Evolutionary conservation across 2,888 invertebrate genomes (phyloP).

Genomic region (Xylocampa areola): DNA sequence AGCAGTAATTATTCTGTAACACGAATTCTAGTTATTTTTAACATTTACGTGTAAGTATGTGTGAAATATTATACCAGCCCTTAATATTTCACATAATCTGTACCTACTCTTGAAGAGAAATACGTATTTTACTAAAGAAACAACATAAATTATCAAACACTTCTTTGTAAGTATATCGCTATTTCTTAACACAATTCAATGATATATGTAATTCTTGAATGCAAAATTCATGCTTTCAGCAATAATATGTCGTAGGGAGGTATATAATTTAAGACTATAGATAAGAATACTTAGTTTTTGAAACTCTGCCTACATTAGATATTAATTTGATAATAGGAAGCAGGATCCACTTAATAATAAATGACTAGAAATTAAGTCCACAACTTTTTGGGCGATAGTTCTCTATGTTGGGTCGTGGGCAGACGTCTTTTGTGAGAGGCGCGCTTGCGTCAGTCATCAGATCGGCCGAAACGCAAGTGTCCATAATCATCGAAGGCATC

Average conservation of each 20-base stretch:
- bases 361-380: slow-evolving; percentile 48
- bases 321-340: slow-evolving; percentile 16
- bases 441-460: slow-evolving; percentile 80
- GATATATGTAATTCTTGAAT: too few relatives aligned
- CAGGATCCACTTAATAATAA: slow-evolving; percentile 13
- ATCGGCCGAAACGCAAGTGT: slow-evolving; percentile 93
- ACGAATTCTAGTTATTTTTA: too few relatives aligned
- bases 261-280: too few relatives aligned
- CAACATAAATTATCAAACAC: too few relatives aligned
- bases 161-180: too few relatives aligned
- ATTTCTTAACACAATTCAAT: too few relatives aligned
- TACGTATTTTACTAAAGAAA: too few relatives aligned
- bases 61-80: slow-evolving; percentile 80
- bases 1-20: too few relatives aligned
- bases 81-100: slow-evolving; percentile 67
- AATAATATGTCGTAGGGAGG: too few relatives aligned
- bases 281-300: background rate
- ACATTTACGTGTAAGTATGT: background rate
- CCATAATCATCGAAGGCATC: slow-evolving; percentile 94
- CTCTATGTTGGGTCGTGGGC: slow-evolving; percentile 42
- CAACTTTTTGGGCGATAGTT: slow-evolving; percentile 50
- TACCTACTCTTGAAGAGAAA: too few relatives aligned
- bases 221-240: too few relatives aligned
- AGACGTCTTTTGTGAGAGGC: slow-evolving; percentile 53
- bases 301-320: slow-evolving; percentile 8